Conservation (phyloP, 2,888 invertebrate genomes). For the Erebia epiphron region DNA sequence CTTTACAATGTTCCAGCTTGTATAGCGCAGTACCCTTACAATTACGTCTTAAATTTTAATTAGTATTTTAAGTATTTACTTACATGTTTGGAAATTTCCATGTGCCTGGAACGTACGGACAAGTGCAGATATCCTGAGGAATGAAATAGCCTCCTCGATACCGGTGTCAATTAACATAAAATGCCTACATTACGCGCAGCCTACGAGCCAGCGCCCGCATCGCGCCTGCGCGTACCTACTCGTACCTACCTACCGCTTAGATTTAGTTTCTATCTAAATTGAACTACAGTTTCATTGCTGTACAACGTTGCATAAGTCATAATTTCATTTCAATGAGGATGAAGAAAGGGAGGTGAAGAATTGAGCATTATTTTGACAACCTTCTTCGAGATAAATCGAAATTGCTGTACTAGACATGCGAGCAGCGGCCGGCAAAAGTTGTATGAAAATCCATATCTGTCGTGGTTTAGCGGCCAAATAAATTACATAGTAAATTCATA, state of each 20-base stretch:
- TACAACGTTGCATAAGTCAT: background rate
- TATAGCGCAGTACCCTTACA: too few relatives aligned
- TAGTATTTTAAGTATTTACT: background rate
- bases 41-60: too few relatives aligned
- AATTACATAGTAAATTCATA: too few relatives aligned
- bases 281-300: slow-evolving; percentile 6
- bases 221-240: background rate
- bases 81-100: slow-evolving; percentile 2
- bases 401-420: too few relatives aligned
- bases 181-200: slow-evolving; percentile 14
- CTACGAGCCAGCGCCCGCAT: slow-evolving; percentile 1
- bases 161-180: slow-evolving; percentile 27
- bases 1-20: too few relatives aligned
- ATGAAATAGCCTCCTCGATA: slow-evolving; percentile 25
- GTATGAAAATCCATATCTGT: too few relatives aligned
- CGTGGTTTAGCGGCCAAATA: too few relatives aligned
- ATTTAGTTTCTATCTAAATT: slow-evolving; percentile 12
- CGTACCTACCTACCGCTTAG: slow-evolving; percentile 3
- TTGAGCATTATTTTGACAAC: too few relatives aligned
- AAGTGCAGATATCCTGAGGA: slow-evolving; percentile 24
- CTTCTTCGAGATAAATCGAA: too few relatives aligned
- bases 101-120: slow-evolving; percentile 8
- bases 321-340: too few relatives aligned
- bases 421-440: too few relatives aligned
- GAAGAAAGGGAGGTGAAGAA: too few relatives aligned